Conservation (phyloP, 1,140 invertebrate species). For the Bathynomus jamesi region DNA sequence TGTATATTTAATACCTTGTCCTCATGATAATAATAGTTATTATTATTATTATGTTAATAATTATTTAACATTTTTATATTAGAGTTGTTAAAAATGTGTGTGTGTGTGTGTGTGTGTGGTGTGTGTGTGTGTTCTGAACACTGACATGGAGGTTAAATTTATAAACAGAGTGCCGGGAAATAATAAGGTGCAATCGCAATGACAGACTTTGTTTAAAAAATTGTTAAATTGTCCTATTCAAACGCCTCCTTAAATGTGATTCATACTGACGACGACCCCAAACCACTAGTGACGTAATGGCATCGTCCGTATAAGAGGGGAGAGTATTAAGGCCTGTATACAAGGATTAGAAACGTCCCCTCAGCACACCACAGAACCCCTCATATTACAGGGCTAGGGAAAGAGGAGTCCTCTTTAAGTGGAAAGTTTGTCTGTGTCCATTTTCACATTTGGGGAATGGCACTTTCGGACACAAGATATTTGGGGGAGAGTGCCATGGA, state of each 20-base stretch:
- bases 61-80: not conserved
- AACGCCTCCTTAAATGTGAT: no score
- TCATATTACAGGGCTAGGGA: not conserved
- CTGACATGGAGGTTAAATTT: not conserved
- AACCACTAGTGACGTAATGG: no score
- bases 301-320: no score
- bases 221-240: no score
- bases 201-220: no score
- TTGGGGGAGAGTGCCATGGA: not conserved
- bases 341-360: not conserved
- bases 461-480: not conserved
- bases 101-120: not conserved
- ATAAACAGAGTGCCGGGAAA: no score
- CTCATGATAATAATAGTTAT: not conserved
- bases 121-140: not conserved
- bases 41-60: not conserved
- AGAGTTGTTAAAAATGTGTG: not conserved
- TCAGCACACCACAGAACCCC: not conserved
- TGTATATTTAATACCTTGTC: no score
- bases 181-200: no score
- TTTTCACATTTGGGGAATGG: not conserved
- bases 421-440: not conserved
- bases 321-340: no score
- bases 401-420: not conserved
- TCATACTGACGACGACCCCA: no score